A percentile compares a stretch with the other conserved stretches of the same genome.
Conservation (phyloP, 30 jellyfish, hydroid and myxozoan genomes). For the Calvadosia cruxmelitensis region DNA sequence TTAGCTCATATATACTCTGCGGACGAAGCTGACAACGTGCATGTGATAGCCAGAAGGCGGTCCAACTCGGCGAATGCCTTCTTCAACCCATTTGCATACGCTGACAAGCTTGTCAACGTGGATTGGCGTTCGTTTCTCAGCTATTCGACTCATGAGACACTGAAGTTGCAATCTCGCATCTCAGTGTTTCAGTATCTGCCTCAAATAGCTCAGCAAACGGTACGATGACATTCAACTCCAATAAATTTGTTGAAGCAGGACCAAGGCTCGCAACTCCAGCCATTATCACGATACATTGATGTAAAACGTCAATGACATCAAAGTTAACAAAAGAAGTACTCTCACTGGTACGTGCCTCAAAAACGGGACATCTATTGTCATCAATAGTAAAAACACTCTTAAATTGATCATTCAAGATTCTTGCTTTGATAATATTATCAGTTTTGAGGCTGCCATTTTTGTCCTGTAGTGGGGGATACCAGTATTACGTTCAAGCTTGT, state of each 20-base stretch:
- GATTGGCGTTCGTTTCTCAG: background rate
- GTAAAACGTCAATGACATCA: no score
- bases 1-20: slow-evolving; percentile 21
- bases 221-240: slow-evolving; percentile 3
- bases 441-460: no score
- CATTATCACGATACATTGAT: slow-evolving; percentile 8
- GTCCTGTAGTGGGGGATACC: no score
- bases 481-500: no score
- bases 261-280: slow-evolving; percentile 18
- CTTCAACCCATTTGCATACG: no score
- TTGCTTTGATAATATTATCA: no score
- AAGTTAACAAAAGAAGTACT: no score
- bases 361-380: no score
- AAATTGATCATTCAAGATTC: no score
- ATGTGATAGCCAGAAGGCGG: background rate
- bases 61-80: slow-evolving; percentile 1
- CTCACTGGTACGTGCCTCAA: no score
- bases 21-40: slow-evolving; percentile 18
- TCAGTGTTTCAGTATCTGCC: background rate
- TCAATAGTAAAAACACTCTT: no score
- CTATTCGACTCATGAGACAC: slow-evolving; percentile 5
- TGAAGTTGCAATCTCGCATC: slow-evolving; percentile 15
- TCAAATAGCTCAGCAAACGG: slow-evolving; percentile 15
- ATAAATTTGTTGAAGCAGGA: slow-evolving; percentile 12
- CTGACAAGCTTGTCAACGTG: slow-evolving; percentile 9